Evolutionary conservation across 2,888 invertebrate species (phyloP).

Genomic region (Mesopsocus fuscifrons): DNA sequence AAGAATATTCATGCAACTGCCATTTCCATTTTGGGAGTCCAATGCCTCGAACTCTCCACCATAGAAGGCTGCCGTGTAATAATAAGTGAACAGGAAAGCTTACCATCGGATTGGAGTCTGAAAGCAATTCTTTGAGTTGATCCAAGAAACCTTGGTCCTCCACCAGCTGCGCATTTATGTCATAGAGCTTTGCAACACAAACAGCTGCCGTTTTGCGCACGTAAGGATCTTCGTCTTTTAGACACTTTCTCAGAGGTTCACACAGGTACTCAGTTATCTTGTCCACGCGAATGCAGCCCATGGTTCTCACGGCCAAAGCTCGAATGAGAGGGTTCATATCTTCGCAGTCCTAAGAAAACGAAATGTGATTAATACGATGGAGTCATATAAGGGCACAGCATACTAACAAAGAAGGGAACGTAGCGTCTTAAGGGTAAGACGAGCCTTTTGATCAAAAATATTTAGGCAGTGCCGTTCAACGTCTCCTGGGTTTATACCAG

Average conservation of each 20-base stretch:
- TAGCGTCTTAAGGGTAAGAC: no score
- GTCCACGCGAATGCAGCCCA: conserved; percentile 99
- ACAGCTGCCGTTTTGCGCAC: conserved; percentile 98
- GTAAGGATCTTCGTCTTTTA: conserved; percentile 93
- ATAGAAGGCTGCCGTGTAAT: conserved; percentile 1
- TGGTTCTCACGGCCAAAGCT: conserved; percentile 93
- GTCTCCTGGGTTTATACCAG: no score
- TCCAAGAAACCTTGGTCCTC: conserved; percentile 91
- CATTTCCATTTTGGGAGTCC: conserved; percentile 4
- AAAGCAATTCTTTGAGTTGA: conserved; percentile 86
- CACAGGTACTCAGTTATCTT: conserved; percentile 99
- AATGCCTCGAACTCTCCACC: no score
- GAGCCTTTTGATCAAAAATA: no score
- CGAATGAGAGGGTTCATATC: conserved; percentile 98
- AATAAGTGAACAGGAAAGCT: no score
- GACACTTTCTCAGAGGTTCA: conserved; percentile 86
- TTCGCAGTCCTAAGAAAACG: conserved; percentile 98
- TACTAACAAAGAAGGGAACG: conserved; percentile 22
- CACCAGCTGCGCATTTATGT: conserved; percentile 60
- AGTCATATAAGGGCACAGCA: no score
- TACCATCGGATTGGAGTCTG: conserved; percentile 99
- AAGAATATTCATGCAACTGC: no score
- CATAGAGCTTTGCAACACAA: conserved; percentile 96
- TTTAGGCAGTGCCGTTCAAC: no score
- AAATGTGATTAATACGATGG: no score